Evolutionary conservation across 2,888 invertebrate genomes (phyloP).

Genomic region (Celastrina argiolus): DNA sequence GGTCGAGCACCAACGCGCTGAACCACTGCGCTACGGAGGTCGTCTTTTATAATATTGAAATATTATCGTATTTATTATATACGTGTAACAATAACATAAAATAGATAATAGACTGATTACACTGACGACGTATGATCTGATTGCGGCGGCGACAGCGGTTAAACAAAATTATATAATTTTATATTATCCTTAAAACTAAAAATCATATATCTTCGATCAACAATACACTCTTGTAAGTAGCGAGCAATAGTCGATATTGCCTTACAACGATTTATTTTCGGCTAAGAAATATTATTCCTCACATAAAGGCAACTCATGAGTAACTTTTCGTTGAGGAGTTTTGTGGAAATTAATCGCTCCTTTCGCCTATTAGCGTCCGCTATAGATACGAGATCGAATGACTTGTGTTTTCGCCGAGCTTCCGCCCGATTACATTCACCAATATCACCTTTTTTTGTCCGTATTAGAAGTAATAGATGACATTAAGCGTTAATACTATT

Average conservation of each 20-base stretch:
- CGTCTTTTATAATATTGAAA: too few species aligned
- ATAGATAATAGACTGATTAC: too few species aligned
- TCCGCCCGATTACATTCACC: slow-evolving; percentile 6
- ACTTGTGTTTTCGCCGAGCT: background rate
- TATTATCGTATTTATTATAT: too few species aligned
- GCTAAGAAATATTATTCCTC: background rate
- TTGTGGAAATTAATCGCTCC: slow-evolving; percentile 5
- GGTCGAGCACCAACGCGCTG: too few species aligned
- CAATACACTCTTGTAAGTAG: background rate
- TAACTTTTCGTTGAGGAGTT: background rate
- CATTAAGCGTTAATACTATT: background rate
- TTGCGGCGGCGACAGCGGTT: too few species aligned
- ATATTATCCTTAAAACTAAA: too few species aligned
- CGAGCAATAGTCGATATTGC: background rate
- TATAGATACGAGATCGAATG: background rate
- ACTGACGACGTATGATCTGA: too few species aligned
- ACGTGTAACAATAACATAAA: too few species aligned
- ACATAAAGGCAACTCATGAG: background rate
- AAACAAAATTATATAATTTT: too few species aligned
- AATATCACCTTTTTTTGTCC: slow-evolving; percentile 9
- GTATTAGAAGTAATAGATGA: background rate
- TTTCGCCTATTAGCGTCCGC: background rate
- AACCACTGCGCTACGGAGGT: too few species aligned
- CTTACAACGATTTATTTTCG: background rate
- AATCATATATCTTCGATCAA: too few species aligned